phyloP scores from a whole-genome alignment of 1,140 invertebrate genomes.

The Ceratoteleas bidentatus region DNA sequence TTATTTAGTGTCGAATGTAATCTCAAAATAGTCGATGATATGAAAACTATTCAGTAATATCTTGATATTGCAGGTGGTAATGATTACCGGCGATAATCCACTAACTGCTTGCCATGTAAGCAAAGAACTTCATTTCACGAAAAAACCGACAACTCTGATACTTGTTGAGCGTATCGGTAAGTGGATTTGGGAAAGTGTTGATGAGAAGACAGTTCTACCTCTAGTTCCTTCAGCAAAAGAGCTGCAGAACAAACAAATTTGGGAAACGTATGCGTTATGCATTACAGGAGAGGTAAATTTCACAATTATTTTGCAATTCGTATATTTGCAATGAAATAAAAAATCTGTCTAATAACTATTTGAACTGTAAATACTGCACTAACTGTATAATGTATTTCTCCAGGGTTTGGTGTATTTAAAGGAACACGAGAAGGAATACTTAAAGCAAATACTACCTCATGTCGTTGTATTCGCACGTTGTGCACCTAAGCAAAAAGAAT shows the following conservation, averaged over 20 bases:
- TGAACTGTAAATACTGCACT: conserved; percentile 3
- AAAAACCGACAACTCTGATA: conserved; percentile 88
- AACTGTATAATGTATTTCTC: conserved; percentile 51
- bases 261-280: conserved; percentile 92
- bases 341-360: too few species aligned
- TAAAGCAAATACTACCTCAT: conserved; percentile 90
- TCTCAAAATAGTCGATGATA: too few species aligned
- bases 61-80: conserved; percentile 87
- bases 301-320: background rate
- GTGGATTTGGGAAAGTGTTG: conserved; percentile 92
- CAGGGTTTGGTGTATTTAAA: conserved; percentile 89
- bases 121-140: conserved; percentile 94
- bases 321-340: conserved; percentile 6
- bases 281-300: conserved; percentile 92
- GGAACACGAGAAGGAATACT: conserved; percentile 84
- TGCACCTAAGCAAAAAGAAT: conserved; percentile 98
- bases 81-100: conserved; percentile 99
- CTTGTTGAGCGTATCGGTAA: conserved; percentile 82
- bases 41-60: too few species aligned
- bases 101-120: conserved; percentile 99
- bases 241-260: conserved; percentile 80
- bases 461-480: conserved; percentile 96
- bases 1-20: too few species aligned
- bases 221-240: conserved; percentile 81
- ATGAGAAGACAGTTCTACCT: conserved; percentile 85